Percentiles rank a stretch among this genome's conserved stretches.
These are phyloP conservation scores for Apoda limacodes DNA, from an alignment of 2,888 invertebrate genomes.

Conservation along the genomic window DNA sequence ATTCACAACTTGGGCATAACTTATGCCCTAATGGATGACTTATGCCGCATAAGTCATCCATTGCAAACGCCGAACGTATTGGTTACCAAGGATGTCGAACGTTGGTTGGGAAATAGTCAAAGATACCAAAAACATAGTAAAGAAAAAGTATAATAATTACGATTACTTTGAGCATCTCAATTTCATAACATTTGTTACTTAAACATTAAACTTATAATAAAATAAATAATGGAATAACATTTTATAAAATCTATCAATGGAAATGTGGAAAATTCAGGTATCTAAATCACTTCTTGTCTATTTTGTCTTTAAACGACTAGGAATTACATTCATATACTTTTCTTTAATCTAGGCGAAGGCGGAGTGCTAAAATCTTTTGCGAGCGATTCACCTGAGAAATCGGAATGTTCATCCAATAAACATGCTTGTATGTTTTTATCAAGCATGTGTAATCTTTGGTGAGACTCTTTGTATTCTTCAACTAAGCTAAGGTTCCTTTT, in stretches of 20 bases:
- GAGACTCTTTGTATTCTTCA: slow-evolving; percentile 51
- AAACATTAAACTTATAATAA: slow-evolving; percentile 59
- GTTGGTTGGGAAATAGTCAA: too few species aligned
- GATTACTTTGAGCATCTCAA: slow-evolving; percentile 63
- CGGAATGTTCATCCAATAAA: slow-evolving; percentile 44
- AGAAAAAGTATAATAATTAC: slow-evolving; percentile 47
- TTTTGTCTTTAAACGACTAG: background rate
- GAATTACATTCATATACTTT: slow-evolving; percentile 35
- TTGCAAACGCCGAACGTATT: too few species aligned
- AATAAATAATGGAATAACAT: slow-evolving; percentile 64
- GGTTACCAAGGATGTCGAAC: too few species aligned
- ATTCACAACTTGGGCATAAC: too few species aligned
- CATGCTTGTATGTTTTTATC: slow-evolving; percentile 59
- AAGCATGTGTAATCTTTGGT: slow-evolving; percentile 42
- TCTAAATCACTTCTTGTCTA: too few species aligned
- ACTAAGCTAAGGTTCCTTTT: slow-evolving; percentile 54
- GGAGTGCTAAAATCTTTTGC: slow-evolving; percentile 42
- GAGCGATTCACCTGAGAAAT: slow-evolving; percentile 32
- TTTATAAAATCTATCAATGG: slow-evolving; percentile 66
- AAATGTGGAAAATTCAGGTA: slow-evolving; percentile 62
- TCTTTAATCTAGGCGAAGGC: slow-evolving; percentile 45
- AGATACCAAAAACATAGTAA: too few species aligned
- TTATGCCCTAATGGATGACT: too few species aligned
- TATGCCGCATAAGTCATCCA: too few species aligned
- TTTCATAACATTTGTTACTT: slow-evolving; percentile 44